These are phyloP conservation scores for Corapipo altera DNA, from an alignment of 2,113 vertebrate species.

Conservation along the genomic window DNA sequence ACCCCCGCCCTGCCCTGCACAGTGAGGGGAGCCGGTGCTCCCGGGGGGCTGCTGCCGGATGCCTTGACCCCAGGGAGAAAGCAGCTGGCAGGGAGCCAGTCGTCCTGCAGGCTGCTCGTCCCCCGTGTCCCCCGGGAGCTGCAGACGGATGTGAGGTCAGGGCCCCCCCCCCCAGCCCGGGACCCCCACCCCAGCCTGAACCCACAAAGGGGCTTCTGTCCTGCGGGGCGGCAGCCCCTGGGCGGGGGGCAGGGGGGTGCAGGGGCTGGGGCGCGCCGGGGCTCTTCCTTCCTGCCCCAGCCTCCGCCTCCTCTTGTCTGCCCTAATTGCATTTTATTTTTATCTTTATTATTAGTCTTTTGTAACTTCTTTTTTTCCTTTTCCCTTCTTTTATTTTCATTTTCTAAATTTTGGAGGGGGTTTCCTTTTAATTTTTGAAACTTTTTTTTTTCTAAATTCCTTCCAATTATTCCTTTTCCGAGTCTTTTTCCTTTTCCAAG, in stretches of 20 bases:
- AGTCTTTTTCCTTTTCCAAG: not conserved
- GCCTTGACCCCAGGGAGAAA: not conserved
- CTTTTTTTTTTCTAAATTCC: not conserved
- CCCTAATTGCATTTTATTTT: not conserved
- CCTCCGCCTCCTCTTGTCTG: not conserved
- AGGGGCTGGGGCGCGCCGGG: not conserved
- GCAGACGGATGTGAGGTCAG: not conserved
- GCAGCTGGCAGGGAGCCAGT: not conserved
- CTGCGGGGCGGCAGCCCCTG: not conserved
- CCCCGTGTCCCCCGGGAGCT: not conserved
- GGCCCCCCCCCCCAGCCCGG: not conserved
- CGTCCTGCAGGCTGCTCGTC: not conserved
- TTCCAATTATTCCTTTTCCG: too few species aligned
- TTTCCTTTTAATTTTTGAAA: not conserved
- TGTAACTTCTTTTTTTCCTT: not conserved
- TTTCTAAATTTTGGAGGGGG: not conserved
- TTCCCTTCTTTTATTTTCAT: not conserved
- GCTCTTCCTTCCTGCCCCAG: conserved; percentile 7
- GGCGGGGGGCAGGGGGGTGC: not conserved
- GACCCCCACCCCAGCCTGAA: not conserved
- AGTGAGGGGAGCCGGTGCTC: fast-evolving
- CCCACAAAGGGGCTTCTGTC: conserved; percentile 26
- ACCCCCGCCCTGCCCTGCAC: not conserved
- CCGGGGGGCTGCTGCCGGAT: not conserved
- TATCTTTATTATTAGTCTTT: not conserved